Evolutionary conservation across 2,113 vertebrate genomes (phyloP), one percentile per base, ranked within the genome.

Genomic region (Girardinichthys multiradiatus): DNA sequence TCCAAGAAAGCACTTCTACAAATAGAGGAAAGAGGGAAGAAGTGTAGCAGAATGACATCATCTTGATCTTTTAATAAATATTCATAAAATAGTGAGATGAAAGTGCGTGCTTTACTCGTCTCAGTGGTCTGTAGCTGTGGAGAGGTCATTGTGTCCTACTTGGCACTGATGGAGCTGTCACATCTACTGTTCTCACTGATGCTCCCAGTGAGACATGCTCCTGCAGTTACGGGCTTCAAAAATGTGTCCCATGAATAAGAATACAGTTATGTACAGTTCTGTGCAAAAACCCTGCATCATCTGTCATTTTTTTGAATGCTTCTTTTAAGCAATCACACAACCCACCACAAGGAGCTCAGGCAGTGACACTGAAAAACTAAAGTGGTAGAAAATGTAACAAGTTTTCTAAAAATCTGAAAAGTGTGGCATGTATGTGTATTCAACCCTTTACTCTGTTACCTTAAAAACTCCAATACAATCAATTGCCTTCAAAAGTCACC

Each of bases 1-100:
- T 82, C 70, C 66, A 74, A 80, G 73, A 89, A 88, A 81, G 67
- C 87, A 81, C 81, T 86, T 81, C 64, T 73, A 57, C 48, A 58
- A 57, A 63, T 61, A 63, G 14, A 28, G 54, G 67, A 39, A 1
- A 0, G 15, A 0, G 51, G n/a, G 17, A 42, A 77, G 19, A 21
- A 2, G 4, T 24, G 1, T 9, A 21, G 21, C 28, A 64, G 71
- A 60, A 79, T 90, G 68, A 86, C 83, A 77, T 87, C 80, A 80
- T 70, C 54, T 74, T n/a, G 31, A 28, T 5, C 30, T 2, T 83
- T 39, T 65, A 19, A 69, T 88, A 77, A 89, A 87, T 89, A 88
- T 89, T 89, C 76, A 87, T 82, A 37, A 68, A 54, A 70, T 1
- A n/a, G 59, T 37, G 48, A 54, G 66, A 80, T 70, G 57, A 82